Base-by-base conservation (phyloP, 2,888 invertebrate genomes). In the Eugnorisma glareosa region DNA sequence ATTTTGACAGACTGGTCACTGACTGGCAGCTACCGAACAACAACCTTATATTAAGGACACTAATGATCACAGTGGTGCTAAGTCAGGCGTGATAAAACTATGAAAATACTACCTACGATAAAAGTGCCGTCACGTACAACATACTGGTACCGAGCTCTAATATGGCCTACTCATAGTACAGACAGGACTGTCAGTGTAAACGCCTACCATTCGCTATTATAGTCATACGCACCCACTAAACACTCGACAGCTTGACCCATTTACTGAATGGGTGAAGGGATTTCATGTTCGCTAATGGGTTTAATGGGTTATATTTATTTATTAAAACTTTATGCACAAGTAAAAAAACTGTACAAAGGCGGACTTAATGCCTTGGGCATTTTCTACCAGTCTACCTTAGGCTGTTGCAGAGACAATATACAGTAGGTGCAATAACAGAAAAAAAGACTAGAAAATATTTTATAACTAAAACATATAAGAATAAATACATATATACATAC, bases 181-280 rank as follows among this genome's bases (percentile, higher is more conserved):
- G 66, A 48, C 40, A 40, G 45, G 5, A 31, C 28, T 37, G 68
- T 35, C 4, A 28, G 64, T 66, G 28, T 40, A 48, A 48, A 31
- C 18, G 54, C 54, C 31, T 51, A 37, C 64, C 37, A 40, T 31
- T 51, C 72, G 68, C 68, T 72, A n/a, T n/a, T n/a, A n/a, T n/a
- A 76, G 59, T 81, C 76, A 81, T 72, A 76, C 54, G 76, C 71
- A 69, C 59, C 57, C 40, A 76, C 28, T 67, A 72, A 76, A 63
- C 43, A 77, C 51, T 67, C 57, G 70, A 59, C 69, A 67, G 67
- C 48, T 71, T 82, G 77, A 82, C 82, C 82, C 57, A 77, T 73
- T 81, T 81, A 67, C 71, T n/a, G 57, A 57, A 81, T 57, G 51
- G 61, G 54, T 70, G 76, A 73, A 45, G 64, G 66, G 48, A 15